A percentile compares a stretch with the other conserved stretches of the same genome.
Conservation (phyloP, 1,140 invertebrate genomes). For the Laupala kohalensis region DNA sequence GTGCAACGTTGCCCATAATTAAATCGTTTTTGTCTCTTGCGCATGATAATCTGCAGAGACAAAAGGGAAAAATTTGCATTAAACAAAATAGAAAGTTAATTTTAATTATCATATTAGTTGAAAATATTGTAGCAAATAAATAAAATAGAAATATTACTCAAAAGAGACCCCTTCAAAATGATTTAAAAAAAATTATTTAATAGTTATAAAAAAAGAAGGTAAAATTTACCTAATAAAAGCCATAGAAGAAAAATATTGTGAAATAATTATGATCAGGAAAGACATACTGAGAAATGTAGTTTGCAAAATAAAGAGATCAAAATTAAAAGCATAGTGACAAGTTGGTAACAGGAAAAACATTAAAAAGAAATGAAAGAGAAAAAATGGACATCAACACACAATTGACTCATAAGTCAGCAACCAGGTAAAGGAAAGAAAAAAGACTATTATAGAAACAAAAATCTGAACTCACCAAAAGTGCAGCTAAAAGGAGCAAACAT, state of each 20-base stretch:
- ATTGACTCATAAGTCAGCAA: not conserved
- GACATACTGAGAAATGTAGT: too few relatives aligned
- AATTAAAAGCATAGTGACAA: not conserved
- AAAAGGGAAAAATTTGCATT: not conserved
- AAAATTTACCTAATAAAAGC: not conserved
- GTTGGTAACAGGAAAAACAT: not conserved
- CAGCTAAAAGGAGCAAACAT: constrained; percentile 45
- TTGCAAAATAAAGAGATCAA: too few relatives aligned
- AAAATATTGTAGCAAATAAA: too few relatives aligned
- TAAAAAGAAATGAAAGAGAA: not conserved
- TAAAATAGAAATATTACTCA: too few relatives aligned
- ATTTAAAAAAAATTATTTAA: not conserved
- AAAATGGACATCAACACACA: not conserved
- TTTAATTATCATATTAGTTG: not conserved
- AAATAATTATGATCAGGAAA: too few relatives aligned
- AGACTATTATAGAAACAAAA: not conserved
- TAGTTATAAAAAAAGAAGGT: not conserved
- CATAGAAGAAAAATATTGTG: too few relatives aligned
- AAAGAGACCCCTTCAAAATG: not conserved
- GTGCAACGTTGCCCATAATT: constrained; percentile 70
- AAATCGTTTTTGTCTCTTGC: constrained; percentile 49
- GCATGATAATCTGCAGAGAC: constrained; percentile 47
- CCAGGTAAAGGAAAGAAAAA: not conserved
- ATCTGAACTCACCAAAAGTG: constrained; percentile 43
- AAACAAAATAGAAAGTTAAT: too few relatives aligned